Conservation (phyloP, 2,113 vertebrate species). For the Neotoma lepida region DNA sequence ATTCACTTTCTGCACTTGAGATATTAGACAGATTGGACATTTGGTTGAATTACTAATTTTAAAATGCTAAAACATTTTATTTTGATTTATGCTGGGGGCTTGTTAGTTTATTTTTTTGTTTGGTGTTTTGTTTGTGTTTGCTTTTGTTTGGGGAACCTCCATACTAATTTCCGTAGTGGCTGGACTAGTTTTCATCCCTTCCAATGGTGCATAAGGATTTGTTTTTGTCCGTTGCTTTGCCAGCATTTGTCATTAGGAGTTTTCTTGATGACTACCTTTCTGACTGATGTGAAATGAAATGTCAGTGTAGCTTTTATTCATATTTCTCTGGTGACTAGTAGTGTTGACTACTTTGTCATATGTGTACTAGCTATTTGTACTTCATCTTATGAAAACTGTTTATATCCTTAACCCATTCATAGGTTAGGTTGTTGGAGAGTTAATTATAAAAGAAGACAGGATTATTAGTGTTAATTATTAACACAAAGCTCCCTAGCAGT, state of each 20-base stretch:
- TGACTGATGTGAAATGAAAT: background rate
- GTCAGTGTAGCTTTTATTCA: background rate
- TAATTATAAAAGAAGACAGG: background rate
- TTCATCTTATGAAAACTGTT: background rate
- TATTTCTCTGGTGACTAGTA: background rate
- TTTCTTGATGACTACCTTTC: background rate
- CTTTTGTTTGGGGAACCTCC: background rate
- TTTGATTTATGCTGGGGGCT: background rate
- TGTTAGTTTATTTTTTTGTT: background rate
- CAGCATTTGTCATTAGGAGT: background rate
- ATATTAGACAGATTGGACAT: background rate
- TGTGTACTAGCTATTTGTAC: background rate
- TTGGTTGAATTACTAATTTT: slow-evolving; percentile 7
- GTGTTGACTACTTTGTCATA: background rate
- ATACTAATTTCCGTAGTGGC: background rate
- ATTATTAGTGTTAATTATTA: background rate
- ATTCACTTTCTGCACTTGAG: background rate
- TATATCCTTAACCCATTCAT: background rate
- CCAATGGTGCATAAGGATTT: background rate
- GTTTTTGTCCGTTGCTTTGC: background rate
- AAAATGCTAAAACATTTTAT: background rate
- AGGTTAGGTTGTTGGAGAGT: background rate
- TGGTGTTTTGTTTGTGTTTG: no score
- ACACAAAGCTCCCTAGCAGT: background rate
- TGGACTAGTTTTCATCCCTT: background rate